Conservation (phyloP, 1,140 invertebrate genomes). For the Drosophila triauraria region DNA sequence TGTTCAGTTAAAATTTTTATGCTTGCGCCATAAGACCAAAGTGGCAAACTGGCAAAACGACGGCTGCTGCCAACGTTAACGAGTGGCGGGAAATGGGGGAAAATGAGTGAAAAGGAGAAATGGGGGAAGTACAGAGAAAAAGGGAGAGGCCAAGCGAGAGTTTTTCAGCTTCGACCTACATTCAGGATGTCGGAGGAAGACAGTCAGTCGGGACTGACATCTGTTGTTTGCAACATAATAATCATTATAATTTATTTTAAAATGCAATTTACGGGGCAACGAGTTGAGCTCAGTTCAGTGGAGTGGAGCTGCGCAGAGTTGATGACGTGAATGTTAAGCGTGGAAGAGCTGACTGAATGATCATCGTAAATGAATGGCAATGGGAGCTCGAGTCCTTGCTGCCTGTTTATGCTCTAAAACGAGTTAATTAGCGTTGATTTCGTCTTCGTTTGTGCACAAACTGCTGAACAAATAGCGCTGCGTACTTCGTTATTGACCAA, state of each 20-base stretch:
- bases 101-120: background rate
- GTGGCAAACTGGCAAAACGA: conserved; percentile 67
- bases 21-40: conserved; percentile 72
- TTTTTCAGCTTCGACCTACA: conserved; percentile 42
- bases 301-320: conserved; percentile 43
- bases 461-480: conserved; percentile 71
- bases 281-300: conserved; percentile 43
- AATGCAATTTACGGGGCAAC: conserved; percentile 75
- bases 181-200: conserved; percentile 42
- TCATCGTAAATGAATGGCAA: conserved; percentile 42
- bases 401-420: conserved; percentile 54
- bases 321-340: conserved; percentile 66
- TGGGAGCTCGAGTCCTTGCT: conserved; percentile 27
- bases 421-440: conserved; percentile 81
- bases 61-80: conserved; percentile 51
- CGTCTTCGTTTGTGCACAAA: conserved; percentile 71
- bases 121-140: background rate
- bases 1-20: conserved; percentile 80
- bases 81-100: conserved; percentile 13
- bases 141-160: conserved; percentile 3
- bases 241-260: conserved; percentile 84
- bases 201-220: conserved; percentile 59
- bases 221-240: conserved; percentile 82
- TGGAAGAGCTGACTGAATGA: conserved; percentile 37
- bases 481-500: conserved; percentile 71